Evolutionary conservation across 2,113 vertebrate genomes (phyloP).

Genomic region (Recurvirostra avosetta): DNA sequence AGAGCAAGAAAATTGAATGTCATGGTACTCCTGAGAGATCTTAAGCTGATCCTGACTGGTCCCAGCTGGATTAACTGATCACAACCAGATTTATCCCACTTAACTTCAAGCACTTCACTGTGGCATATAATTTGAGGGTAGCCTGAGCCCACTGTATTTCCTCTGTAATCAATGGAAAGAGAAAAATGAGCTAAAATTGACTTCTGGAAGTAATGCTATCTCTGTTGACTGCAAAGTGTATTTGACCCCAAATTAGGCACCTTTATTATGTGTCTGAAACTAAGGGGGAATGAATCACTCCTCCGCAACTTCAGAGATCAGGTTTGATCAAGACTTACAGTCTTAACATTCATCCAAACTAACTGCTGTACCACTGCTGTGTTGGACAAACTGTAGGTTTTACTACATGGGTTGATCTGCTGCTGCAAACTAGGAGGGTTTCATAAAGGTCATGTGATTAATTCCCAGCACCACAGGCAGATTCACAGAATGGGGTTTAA

Average conservation of each 20-base stretch:
- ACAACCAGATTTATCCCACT: constrained; percentile 13
- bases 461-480: neutral
- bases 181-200: neutral
- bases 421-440: neutral
- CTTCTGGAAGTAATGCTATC: neutral
- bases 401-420: neutral
- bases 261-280: neutral
- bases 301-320: neutral
- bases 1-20: neutral
- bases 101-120: neutral
- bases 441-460: neutral
- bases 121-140: neutral
- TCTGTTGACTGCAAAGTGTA: neutral
- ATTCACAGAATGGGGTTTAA: neutral
- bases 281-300: neutral
- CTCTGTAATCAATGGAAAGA: neutral
- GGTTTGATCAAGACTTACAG: neutral
- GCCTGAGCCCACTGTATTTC: neutral
- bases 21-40: neutral
- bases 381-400: neutral
- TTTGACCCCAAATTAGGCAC: neutral
- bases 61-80: neutral
- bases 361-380: neutral
- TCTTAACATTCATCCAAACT: neutral
- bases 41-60: neutral